These are phyloP conservation scores for Prosapia bicincta DNA, from an alignment of 2,888 invertebrate genomes.

Conservation along the genomic window DNA sequence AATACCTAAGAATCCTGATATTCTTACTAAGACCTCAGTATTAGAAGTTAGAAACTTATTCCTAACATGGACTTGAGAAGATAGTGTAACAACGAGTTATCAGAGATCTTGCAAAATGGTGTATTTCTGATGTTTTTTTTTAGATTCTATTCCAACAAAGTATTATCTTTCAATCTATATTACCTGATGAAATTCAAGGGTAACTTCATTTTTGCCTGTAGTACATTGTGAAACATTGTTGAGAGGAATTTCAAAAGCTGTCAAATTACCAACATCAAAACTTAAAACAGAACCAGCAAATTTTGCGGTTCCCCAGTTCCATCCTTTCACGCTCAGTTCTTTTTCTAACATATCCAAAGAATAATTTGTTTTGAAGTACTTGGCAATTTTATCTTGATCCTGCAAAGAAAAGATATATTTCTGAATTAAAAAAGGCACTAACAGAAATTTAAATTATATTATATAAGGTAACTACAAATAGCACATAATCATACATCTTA, in stretches of 20 bases:
- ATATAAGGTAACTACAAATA: no score
- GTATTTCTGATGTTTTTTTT: no score
- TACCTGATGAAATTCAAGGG: conserved; percentile 94
- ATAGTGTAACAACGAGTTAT: no score
- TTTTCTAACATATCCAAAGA: conserved; percentile 83
- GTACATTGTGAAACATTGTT: conserved; percentile 94
- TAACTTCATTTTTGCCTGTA: conserved; percentile 97
- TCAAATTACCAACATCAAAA: conserved; percentile 77
- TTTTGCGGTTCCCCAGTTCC: conserved; percentile 98
- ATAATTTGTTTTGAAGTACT: conserved; percentile 82
- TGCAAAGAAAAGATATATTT: conserved; percentile 43
- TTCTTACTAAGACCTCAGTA: no score
- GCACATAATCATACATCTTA: no score
- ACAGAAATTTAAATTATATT: no score
- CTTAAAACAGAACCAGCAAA: conserved; percentile 85
- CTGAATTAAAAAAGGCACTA: no score
- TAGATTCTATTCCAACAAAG: no score
- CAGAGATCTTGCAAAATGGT: no score
- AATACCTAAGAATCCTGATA: no score
- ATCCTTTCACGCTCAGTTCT: conserved; percentile 92
- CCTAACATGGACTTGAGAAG: no score
- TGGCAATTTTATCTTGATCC: conserved; percentile 91
- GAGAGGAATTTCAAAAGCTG: conserved; percentile 94
- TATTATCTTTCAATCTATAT: conserved; percentile 3
- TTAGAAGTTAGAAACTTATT: no score